Percentiles rank a stretch among this genome's conserved stretches.
phyloP scores from a whole-genome alignment of 2,888 invertebrate species.

The Hirudinaria manillensis region DNA sequence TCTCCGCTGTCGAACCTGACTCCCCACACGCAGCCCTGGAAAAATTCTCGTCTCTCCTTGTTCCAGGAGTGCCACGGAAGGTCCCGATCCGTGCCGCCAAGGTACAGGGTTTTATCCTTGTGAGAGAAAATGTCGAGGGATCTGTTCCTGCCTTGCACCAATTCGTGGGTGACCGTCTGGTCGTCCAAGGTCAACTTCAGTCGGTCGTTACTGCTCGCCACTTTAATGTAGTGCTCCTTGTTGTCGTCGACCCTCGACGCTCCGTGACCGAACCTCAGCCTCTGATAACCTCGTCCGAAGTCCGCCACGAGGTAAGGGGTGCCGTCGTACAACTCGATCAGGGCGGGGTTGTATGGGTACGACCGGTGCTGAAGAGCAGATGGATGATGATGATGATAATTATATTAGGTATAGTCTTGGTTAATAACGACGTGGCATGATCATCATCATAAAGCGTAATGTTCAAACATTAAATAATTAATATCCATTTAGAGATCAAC shows the following conservation, averaged over 20 bases:
- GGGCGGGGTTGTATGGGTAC: conserved; percentile 35
- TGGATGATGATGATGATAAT: no score
- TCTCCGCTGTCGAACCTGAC: conserved; percentile 44
- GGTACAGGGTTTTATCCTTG: not conserved
- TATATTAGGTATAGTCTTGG: no score
- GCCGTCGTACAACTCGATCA: conserved; percentile 50
- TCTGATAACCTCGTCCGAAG: conserved; percentile 42
- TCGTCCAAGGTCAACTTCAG: conserved; percentile 43
- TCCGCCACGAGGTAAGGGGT: conserved; percentile 43
- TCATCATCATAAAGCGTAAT: no score
- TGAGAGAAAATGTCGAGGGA: conserved; percentile 37
- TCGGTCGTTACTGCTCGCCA: conserved; percentile 36
- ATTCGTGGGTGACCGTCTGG: conserved; percentile 34
- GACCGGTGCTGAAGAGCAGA: not conserved
- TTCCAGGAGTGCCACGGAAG: conserved; percentile 51
- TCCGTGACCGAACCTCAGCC: conserved; percentile 40
- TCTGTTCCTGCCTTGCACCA: conserved; percentile 35
- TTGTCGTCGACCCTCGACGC: conserved; percentile 44
- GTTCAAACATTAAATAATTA: no score
- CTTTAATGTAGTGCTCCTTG: conserved; percentile 43
- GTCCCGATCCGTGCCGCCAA: conserved; percentile 40
- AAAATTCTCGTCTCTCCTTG: conserved; percentile 40
- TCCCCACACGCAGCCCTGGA: conserved; percentile 49
- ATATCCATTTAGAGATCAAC: no score
- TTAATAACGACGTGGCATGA: no score